These are phyloP conservation scores for Eristalis tenax DNA, from an alignment of 2,888 invertebrate genomes.

Conservation along the genomic window DNA sequence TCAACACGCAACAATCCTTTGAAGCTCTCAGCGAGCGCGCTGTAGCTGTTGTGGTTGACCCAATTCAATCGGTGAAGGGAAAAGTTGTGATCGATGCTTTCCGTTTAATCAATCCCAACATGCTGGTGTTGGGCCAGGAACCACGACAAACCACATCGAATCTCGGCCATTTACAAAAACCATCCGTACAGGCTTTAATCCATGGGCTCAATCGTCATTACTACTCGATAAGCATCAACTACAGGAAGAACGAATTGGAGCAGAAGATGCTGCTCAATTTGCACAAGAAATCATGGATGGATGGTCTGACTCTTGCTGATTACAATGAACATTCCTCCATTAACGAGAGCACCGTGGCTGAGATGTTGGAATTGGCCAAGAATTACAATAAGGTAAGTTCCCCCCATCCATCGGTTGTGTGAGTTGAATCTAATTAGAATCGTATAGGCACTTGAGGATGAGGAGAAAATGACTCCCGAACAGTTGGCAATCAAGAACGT, in stretches of 20 bases:
- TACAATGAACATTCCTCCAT: conserved; percentile 95
- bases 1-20: conserved; percentile 99
- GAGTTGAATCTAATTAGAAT: conserved; percentile 7
- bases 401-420: background rate
- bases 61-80: conserved; percentile 99
- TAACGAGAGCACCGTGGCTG: conserved; percentile 96
- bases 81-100: conserved; percentile 99
- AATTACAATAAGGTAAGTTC: conserved; percentile 92
- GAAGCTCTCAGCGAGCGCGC: conserved; percentile 99
- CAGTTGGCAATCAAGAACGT: conserved; percentile 99
- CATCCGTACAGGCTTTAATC: conserved; percentile 99
- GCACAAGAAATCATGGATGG: conserved; percentile 99
- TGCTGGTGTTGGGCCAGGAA: conserved; percentile 99
- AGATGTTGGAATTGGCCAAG: conserved; percentile 98
- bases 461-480: conserved; percentile 99
- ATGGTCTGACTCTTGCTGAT: conserved; percentile 94
- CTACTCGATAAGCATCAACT: conserved; percentile 99
- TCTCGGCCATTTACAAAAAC: conserved; percentile 98
- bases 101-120: conserved; percentile 98
- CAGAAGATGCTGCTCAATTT: conserved; percentile 99
- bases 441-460: conserved; percentile 93
- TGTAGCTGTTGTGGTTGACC: conserved; percentile 99
- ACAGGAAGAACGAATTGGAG: conserved; percentile 98
- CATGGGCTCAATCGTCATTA: conserved; percentile 99
- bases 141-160: conserved; percentile 99